A percentile compares a stretch with the other conserved stretches of the same genome.
Conservation (phyloP, 2,888 invertebrate species). For the Andrena praecox region DNA sequence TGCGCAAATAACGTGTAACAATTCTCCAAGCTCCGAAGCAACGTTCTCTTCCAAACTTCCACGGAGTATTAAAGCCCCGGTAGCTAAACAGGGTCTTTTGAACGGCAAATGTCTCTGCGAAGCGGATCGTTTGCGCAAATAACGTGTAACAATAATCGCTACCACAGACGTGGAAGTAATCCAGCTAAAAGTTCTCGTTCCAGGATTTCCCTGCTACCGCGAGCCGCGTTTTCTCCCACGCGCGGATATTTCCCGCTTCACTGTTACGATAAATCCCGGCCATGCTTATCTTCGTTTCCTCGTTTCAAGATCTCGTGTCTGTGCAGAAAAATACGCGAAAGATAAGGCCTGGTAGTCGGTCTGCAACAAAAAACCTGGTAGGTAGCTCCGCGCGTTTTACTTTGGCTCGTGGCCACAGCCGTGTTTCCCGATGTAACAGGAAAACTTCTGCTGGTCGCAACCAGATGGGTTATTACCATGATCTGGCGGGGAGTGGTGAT, state of each 20-base stretch:
- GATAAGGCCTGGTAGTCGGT: slow-evolving; percentile 22
- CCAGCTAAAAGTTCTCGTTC: slow-evolving; percentile 22
- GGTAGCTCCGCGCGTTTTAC: neutral
- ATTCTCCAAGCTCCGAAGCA: too few relatives aligned
- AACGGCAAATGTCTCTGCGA: neutral
- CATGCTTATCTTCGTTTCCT: slow-evolving; percentile 40
- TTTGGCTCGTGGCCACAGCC: slow-evolving; percentile 23
- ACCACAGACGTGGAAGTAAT: slow-evolving; percentile 15
- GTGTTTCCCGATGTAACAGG: neutral
- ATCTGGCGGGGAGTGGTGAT: neutral
- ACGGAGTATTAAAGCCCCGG: neutral
- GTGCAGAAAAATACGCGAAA: slow-evolving; percentile 17
- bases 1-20: neutral
- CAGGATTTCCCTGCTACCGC: slow-evolving; percentile 4
- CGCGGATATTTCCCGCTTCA: slow-evolving; percentile 16
- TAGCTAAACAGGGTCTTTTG: neutral
- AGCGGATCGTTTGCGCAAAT: neutral
- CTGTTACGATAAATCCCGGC: slow-evolving; percentile 17
- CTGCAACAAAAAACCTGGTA: neutral
- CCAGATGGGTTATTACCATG: neutral
- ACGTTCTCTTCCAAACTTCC: neutral
- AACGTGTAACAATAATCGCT: neutral
- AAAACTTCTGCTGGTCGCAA: neutral
- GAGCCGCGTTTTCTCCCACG: neutral
- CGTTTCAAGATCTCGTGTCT: neutral